Evolutionary conservation across 2,113 vertebrate genomes (phyloP).

Genomic region (Beaufortia kweichowensis): DNA sequence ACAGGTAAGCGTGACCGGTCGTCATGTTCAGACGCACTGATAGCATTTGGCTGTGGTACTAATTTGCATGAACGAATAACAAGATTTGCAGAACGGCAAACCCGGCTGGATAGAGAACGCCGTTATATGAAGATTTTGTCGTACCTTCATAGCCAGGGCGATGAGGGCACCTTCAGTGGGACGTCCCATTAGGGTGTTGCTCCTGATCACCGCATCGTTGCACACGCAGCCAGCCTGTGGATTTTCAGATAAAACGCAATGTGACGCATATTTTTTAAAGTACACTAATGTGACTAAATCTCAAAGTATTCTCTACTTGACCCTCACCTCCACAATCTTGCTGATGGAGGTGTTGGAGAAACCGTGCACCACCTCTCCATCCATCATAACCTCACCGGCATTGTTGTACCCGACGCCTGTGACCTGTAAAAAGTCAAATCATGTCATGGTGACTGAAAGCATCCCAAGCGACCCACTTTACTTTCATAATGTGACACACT

Average conservation of each 20-base stretch:
- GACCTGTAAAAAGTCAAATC: constrained; percentile 73
- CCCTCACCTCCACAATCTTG: constrained; percentile 89
- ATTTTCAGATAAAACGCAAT: constrained; percentile 33
- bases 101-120: too few species aligned
- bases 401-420: constrained; percentile 95
- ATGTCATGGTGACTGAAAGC: neutral
- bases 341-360: constrained; percentile 86
- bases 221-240: constrained; percentile 90
- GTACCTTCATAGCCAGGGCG: constrained; percentile 95
- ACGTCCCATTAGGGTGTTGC: constrained; percentile 87
- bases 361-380: constrained; percentile 90
- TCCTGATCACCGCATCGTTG: constrained; percentile 93
- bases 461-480: too few species aligned
- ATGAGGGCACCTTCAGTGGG: constrained; percentile 96
- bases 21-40: neutral
- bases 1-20: neutral
- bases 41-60: neutral
- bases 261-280: neutral
- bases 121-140: too few species aligned
- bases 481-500: too few species aligned
- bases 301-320: neutral
- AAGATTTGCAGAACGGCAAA: neutral
- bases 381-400: constrained; percentile 85
- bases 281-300: neutral
- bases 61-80: neutral